Evolutionary conservation across 2,888 invertebrate species (phyloP).

Genomic region (Nymphalis c-album): DNA sequence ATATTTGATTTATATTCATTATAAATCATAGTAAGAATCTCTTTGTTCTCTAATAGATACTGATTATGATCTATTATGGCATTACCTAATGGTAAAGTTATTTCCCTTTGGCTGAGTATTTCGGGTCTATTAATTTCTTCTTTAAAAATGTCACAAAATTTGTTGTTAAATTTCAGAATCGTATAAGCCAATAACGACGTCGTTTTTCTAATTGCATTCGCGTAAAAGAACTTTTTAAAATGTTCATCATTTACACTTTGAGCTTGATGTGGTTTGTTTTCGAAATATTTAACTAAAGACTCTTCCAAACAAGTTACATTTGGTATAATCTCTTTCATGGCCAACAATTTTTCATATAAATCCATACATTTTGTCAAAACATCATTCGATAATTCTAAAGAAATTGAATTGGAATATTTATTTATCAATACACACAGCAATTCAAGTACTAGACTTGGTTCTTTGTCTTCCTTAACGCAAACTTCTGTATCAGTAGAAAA

Average conservation of each 20-base stretch:
- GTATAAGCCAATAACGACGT: slow-evolving; percentile 81
- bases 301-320: slow-evolving; percentile 80
- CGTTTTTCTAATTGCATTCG: slow-evolving; percentile 78
- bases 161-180: slow-evolving; percentile 78
- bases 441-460: slow-evolving; percentile 76
- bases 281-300: slow-evolving; percentile 80
- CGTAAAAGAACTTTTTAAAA: slow-evolving; percentile 77
- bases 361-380: slow-evolving; percentile 62
- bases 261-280: slow-evolving; percentile 83
- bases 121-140: slow-evolving; percentile 69
- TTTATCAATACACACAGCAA: slow-evolving; percentile 71
- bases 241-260: slow-evolving; percentile 73
- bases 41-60: slow-evolving; percentile 63
- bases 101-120: slow-evolving; percentile 81
- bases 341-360: slow-evolving; percentile 72
- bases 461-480: slow-evolving; percentile 73
- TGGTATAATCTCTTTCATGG: slow-evolving; percentile 59
- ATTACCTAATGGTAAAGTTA: slow-evolving; percentile 83
- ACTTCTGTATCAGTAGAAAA: slow-evolving; percentile 55
- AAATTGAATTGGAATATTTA: slow-evolving; percentile 65
- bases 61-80: slow-evolving; percentile 67
- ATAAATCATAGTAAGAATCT: slow-evolving; percentile 78
- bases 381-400: slow-evolving; percentile 57
- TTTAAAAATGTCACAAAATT: slow-evolving; percentile 71
- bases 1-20: slow-evolving; percentile 83